Base-by-base conservation (phyloP, 2,797 vertebrate genomes). In the Huso huso region DNA sequence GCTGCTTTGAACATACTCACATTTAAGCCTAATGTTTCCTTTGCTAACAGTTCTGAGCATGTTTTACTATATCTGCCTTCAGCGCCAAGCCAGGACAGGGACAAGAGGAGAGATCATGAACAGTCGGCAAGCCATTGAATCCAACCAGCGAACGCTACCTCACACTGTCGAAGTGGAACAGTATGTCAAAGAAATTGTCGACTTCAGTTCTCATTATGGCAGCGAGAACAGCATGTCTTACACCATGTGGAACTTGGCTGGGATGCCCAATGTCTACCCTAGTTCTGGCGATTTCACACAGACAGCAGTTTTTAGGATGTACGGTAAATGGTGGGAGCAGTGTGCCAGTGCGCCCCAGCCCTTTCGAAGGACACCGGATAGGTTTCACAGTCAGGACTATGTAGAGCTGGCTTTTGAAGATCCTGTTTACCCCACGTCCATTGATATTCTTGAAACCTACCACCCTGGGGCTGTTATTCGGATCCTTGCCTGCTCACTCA, bases 31-130 rank as follows among this genome's bases (percentile, higher is more conserved):
- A 74, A 87, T 90, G 83, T 93, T 95, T 92, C 94, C 88, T 90
- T 97, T 99, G 95, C 88, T 99, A 93, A 98, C 95, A 85, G 87
- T 94, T 84, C 87, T 99, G 90, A 97, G 93, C 87, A 97, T 98
- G 95, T 98, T 98, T 93, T 99, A 98, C 90, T 99, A 98, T 84
- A 95, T 97, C 79, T 98, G 95, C 93, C 93, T 98, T 86, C 94
- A 95, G 87, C 94, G 94, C 74, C 93, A 92, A 88, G 95, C 95
- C 88, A 95, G 95, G 90, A 94, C 92, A 75, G 93, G 94, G 52
- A 91, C 93, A 1, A 89, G 94, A 79, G 92, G 93, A 49, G 95
- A 99, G 76, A 89, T 91, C 71, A 88, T 93, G 85, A 93, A 90
- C 89, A 93, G 91, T 83, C 92, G 94, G 59, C 90, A 93, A 79